Percentiles rank a stretch among this genome's conserved stretches.
phyloP scores from a whole-genome alignment of 1,140 invertebrate species.

The Drosophila obscura region DNA sequence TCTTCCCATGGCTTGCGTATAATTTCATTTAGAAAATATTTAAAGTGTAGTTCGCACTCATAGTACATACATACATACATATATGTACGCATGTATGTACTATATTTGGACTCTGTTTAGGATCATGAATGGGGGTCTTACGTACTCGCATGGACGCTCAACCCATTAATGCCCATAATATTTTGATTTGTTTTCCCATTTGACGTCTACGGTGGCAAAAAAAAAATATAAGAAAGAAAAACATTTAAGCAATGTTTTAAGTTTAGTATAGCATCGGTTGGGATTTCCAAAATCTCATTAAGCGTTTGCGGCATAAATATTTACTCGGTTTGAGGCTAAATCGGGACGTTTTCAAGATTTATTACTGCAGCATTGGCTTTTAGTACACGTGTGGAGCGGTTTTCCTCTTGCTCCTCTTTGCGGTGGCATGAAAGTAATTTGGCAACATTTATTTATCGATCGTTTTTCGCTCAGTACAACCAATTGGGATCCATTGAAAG shows the following conservation, averaged over 20 bases:
- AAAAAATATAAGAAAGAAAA: background rate
- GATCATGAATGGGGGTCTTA: constrained; percentile 52
- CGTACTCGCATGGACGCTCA: constrained; percentile 30
- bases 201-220: constrained; percentile 36
- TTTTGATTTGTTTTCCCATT: constrained; percentile 51
- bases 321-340: constrained; percentile 40
- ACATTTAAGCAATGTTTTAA: constrained; percentile 45
- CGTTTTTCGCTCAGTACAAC: constrained; percentile 1
- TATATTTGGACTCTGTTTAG: constrained; percentile 44
- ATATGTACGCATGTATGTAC: background rate
- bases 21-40: constrained; percentile 38
- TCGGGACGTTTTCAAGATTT: constrained; percentile 34
- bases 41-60: constrained; percentile 8
- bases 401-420: constrained; percentile 11
- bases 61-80: too few species aligned
- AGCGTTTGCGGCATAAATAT: constrained; percentile 51
- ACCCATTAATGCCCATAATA: constrained; percentile 49
- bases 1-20: constrained; percentile 35
- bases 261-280: constrained; percentile 45
- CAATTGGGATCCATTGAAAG: background rate
- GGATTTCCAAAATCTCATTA: constrained; percentile 29
- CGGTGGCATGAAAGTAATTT: constrained; percentile 29
- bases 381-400: constrained; percentile 32
- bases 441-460: constrained; percentile 34
- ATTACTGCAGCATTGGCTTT: constrained; percentile 19